Percentiles rank a stretch among this genome's conserved stretches.
These are phyloP conservation scores for Acestrorhynchus altus DNA, from an alignment of 2,797 vertebrate species.

Conservation along the genomic window DNA sequence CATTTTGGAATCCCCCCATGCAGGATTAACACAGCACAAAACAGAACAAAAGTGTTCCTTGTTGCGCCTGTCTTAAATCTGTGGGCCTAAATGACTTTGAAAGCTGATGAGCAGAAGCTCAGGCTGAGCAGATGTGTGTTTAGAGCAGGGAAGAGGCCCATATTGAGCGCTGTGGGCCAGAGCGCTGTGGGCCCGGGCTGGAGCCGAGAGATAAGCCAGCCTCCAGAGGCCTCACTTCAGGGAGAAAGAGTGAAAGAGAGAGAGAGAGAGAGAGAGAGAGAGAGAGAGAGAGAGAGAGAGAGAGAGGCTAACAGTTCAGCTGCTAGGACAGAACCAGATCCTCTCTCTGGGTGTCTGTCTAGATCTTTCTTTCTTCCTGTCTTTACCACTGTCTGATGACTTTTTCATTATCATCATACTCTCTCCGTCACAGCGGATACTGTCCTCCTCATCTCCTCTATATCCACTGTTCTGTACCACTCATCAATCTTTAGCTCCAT, in stretches of 20 bases:
- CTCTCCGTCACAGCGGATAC: background rate
- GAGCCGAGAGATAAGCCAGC: slow-evolving; percentile 63
- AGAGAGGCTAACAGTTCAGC: slow-evolving; percentile 66
- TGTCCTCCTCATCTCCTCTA: slow-evolving; percentile 36
- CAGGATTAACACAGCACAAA: slow-evolving; percentile 13
- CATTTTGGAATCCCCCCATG: background rate
- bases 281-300: too few species aligned
- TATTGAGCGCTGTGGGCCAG: slow-evolving; percentile 45
- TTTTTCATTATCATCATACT: background rate
- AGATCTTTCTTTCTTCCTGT: slow-evolving; percentile 56
- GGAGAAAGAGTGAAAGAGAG: slow-evolving; percentile 13
- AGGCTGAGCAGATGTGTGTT: slow-evolving; percentile 43
- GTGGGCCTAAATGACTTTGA: slow-evolving; percentile 27
- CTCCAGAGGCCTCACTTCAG: slow-evolving; percentile 54
- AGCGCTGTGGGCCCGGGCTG: slow-evolving; percentile 57
- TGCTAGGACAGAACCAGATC: slow-evolving; percentile 59
- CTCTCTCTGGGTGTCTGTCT: slow-evolving; percentile 28
- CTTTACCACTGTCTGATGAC: background rate
- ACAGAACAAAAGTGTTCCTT: slow-evolving; percentile 20
- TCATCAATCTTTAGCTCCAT: slow-evolving; percentile 5
- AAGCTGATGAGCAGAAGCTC: slow-evolving; percentile 33
- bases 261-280: too few species aligned
- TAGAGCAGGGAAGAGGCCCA: slow-evolving; percentile 38
- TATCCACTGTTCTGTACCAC: background rate
- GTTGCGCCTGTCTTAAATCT: slow-evolving; percentile 18